Evolutionary conservation across 2,113 vertebrate genomes (phyloP), one percentile per base, ranked within the genome.

Genomic region (Apodemus speciosus): DNA sequence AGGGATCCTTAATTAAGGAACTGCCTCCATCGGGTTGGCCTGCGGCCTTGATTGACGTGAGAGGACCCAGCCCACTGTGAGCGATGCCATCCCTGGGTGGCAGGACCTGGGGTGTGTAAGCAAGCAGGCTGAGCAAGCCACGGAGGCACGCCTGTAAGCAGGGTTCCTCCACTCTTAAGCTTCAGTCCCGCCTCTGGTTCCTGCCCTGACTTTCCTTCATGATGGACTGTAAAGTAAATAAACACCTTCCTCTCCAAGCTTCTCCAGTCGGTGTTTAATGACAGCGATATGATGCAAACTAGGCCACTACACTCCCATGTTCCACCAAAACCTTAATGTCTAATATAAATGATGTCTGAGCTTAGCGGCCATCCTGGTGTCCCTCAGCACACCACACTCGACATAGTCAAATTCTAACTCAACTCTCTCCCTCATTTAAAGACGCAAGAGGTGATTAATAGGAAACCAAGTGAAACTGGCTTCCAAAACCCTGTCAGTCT

Each of bases 371-470:
- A 73, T 27, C 43, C 13, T 72, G 11, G 51, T 30, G 4, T 60
- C 83, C 30, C 93, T 64, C 16, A 32, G 18, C 21, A 71, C 51
- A 46, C 38, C 46, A 85, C 73, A 20, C 21, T 35, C 46, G n/a
- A 81, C 83, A 95, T 14, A 79, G 23, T 46, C 76, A 86, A 90
- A 89, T 84, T 79, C 15, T 25, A 81, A n/a, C 5, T 85, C 75
- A 71, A 14, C 66, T 60, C 60, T 58, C 66, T 4, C 40, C 27
- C 3, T 13, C 53, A 0, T 16, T 43, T 43, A 62, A 80, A 85
- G 51, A 77, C 20, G 38, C 10, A 64, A 62, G 87, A 89, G 46
- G 20, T 62, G 46, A 43, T 76, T 72, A 51, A 75, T 16, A 21
- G 35, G 27, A 90, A 90, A 85, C 13, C 64, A 75, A 11, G 51